Conservation (phyloP, 2,888 invertebrate genomes). For the Eurois occulta region DNA sequence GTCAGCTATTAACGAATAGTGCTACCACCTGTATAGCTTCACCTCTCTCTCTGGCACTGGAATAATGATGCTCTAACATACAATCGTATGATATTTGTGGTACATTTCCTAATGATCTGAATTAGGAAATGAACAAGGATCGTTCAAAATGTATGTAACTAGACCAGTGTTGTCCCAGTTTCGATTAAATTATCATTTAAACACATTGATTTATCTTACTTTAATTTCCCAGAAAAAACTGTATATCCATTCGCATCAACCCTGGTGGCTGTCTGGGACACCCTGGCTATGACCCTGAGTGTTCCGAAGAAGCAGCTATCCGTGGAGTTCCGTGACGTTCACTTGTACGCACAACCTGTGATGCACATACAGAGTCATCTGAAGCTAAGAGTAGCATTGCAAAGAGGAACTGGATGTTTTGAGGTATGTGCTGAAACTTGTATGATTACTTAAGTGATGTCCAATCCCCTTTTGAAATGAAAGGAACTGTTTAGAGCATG, state of each 20-base stretch:
- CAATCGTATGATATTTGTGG: no score
- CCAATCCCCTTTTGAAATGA: neutral
- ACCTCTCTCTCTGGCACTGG: no score
- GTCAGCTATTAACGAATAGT: no score
- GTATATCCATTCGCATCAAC: constrained; percentile 95
- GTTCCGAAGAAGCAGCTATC: constrained; percentile 91
- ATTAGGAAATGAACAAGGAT: no score
- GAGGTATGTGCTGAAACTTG: constrained; percentile 81
- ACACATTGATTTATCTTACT: no score
- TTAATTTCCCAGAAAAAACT: constrained; percentile 87
- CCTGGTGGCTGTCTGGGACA: constrained; percentile 93
- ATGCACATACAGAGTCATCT: constrained; percentile 87
- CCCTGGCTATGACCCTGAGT: constrained; percentile 90
- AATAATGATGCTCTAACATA: no score
- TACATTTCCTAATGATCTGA: no score
- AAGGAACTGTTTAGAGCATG: neutral
- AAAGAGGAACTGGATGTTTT: constrained; percentile 91
- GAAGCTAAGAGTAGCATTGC: constrained; percentile 89
- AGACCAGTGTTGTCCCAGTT: no score
- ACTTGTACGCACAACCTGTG: constrained; percentile 90
- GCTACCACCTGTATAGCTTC: no score
- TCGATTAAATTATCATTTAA: no score
- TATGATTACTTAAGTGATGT: neutral
- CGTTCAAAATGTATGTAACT: no score
- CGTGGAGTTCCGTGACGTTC: constrained; percentile 92